A percentile compares a stretch with the other conserved stretches of the same genome.
Conservation (phyloP, 2,797 vertebrate species). For the Oceanodroma leucorhoa region DNA sequence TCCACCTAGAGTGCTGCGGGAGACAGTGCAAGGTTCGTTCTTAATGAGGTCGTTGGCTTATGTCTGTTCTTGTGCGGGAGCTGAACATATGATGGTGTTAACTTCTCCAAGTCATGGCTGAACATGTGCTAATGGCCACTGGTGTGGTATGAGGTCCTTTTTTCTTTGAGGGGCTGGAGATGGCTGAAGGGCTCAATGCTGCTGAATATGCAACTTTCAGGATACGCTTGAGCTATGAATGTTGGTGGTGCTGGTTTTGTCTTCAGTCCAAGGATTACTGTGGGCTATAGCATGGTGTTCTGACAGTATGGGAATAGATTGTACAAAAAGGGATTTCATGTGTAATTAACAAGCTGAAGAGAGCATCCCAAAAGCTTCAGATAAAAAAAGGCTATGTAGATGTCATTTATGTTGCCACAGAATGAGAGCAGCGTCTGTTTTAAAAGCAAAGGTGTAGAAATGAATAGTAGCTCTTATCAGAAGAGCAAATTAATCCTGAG, state of each 20-base stretch:
- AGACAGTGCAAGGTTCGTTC: background rate
- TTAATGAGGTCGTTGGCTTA: background rate
- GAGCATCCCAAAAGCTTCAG: background rate
- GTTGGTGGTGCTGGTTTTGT: background rate
- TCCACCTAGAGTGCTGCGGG: background rate
- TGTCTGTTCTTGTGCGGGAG: background rate
- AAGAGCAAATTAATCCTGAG: background rate
- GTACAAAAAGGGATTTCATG: background rate
- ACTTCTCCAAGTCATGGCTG: background rate
- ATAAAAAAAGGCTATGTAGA: background rate
- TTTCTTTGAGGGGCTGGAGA: background rate
- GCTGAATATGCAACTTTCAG: background rate
- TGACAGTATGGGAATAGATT: background rate
- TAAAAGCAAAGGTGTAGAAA: background rate
- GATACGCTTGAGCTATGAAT: background rate
- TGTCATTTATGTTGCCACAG: background rate
- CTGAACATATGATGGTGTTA: background rate
- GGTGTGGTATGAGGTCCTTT: background rate
- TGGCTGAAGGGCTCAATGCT: background rate
- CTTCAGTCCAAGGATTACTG: background rate
- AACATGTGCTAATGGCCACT: background rate
- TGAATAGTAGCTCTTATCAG: background rate
- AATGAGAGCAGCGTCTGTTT: background rate
- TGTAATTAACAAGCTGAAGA: background rate
- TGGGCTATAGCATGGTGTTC: background rate